Evolutionary conservation across 1,140 invertebrate species (phyloP), one percentile per base, ranked within the genome.

Genomic region (Daktulosphaira vitifoliae): DNA sequence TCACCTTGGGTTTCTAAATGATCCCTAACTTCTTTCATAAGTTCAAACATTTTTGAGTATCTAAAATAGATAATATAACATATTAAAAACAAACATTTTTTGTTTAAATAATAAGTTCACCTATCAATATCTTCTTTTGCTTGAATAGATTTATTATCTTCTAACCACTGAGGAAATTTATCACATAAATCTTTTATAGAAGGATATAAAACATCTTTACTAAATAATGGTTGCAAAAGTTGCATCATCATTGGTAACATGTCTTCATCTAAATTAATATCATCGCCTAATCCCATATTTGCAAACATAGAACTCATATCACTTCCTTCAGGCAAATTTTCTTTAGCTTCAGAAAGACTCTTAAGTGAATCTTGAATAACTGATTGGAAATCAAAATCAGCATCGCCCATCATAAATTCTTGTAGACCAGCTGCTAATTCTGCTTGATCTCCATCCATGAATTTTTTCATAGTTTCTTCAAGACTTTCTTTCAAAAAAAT

Each of bases 381-480:
- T 2, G 25, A 9, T 16, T 62, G 56, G 29, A 62, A 62, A 48
- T 62, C 42, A n/a, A 23, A 44, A 39, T 42, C 56, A 9, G 18
- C n/a, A n/a, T 62, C 56, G 15, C 39, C 56, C 18, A 62, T 18
- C 1, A 62, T 62, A 13, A 62, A 20, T 29, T 46, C 56, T 48
- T 62, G 56, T 8, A 62, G 3, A 1, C 26, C 56, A 20, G 56
- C 42, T 0, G 56, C 25, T 33, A 62, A 20, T 46, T 62, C 39
- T 20, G 56, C 56, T 20, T 62, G 25, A 7, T 62, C 56, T 29
- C 26, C 15, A 48, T 62, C 46, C 56, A 62, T 62, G 20, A 48
- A 48, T 7, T 38, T 29, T 62, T 62, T 62, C 56, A 62, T 48
- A 20, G 56, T 48, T 62, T 62, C 56, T 46, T 62, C 56, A 33